Evolutionary conservation across 2,113 vertebrate genomes (phyloP).

Genomic region (Neolamprologus devosi): DNA sequence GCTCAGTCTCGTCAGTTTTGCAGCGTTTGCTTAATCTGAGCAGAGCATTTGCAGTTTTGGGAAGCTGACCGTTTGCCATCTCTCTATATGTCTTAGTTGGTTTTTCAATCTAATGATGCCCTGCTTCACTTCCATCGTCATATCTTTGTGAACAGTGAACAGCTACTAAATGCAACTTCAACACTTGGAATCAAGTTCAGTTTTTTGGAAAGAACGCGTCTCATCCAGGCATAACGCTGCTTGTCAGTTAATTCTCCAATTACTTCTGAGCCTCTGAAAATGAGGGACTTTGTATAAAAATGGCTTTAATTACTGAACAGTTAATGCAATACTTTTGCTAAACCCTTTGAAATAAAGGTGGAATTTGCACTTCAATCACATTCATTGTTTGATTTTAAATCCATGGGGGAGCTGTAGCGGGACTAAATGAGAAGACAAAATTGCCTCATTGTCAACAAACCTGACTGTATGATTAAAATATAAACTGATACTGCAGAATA

Average conservation of each 20-base stretch:
- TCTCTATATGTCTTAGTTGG: background rate
- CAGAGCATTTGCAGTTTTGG: background rate
- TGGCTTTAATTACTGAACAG: background rate
- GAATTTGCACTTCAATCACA: background rate
- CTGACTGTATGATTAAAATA: background rate
- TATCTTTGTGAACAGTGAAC: background rate
- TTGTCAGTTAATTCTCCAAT: background rate
- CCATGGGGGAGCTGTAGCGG: background rate
- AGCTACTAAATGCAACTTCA: background rate
- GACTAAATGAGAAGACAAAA: background rate
- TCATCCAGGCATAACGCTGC: background rate
- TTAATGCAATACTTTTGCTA: background rate
- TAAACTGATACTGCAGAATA: background rate
- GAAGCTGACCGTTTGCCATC: rapidly evolving
- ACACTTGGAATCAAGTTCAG: background rate
- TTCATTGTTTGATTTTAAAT: background rate
- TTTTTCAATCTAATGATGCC: rapidly evolving
- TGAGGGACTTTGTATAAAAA: background rate
- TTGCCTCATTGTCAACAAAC: background rate
- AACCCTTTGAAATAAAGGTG: background rate
- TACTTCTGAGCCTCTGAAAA: background rate
- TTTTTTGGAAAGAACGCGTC: background rate
- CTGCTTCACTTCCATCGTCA: background rate
- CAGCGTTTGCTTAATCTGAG: background rate
- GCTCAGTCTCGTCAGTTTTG: rapidly evolving